Evolutionary conservation across 2,888 invertebrate genomes (phyloP).

Genomic region (Calameuta filiformis): DNA sequence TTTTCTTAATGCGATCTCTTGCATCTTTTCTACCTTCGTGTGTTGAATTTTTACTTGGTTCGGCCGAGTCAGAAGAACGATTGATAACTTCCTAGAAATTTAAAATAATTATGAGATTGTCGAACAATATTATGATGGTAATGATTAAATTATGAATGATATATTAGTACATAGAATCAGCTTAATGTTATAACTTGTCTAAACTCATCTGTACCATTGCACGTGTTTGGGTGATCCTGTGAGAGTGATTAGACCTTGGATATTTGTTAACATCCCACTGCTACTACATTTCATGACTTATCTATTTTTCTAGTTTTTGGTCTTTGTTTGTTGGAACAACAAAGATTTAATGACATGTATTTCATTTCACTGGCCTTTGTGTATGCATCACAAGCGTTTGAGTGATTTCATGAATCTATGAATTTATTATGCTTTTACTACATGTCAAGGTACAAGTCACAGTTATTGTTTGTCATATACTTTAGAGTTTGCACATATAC

Average conservation of each 20-base stretch:
- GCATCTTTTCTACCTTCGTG: constrained; percentile 62
- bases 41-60: constrained; percentile 45
- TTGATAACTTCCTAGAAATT: constrained; percentile 51
- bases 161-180: background rate
- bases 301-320: background rate
- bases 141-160: background rate
- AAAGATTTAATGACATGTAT: background rate
- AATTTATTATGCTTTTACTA: background rate
- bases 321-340: background rate
- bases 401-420: background rate
- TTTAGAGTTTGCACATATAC: background rate
- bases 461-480: background rate
- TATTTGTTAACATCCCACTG: background rate
- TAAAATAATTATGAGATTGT: background rate
- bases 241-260: background rate
- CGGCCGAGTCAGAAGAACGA: constrained; percentile 61
- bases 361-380: background rate
- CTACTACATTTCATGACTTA: background rate
- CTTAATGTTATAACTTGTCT: background rate
- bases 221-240: background rate
- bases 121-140: background rate
- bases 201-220: background rate
- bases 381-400: background rate
- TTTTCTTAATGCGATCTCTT: constrained; percentile 74
- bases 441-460: background rate